Evolutionary conservation across 2,113 vertebrate species (phyloP).

Genomic region (Eonycteris spelaea): DNA sequence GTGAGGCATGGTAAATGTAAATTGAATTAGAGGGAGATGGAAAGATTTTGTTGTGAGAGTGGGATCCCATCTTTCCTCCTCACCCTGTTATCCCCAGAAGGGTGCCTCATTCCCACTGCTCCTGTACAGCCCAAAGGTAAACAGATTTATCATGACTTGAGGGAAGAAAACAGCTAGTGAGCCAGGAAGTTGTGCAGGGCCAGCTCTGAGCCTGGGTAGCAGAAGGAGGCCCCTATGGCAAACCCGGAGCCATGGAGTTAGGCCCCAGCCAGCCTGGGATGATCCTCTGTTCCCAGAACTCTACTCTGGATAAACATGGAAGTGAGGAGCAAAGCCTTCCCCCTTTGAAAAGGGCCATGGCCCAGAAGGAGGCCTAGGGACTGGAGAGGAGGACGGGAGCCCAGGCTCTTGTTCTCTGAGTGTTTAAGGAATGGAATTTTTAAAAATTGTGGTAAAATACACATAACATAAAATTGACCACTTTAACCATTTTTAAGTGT

Average conservation of each 20-base stretch:
- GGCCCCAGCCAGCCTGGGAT: background rate
- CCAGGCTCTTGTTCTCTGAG: background rate
- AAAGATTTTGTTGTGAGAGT: background rate
- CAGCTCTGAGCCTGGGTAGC: constrained; percentile 25
- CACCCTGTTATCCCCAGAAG: background rate
- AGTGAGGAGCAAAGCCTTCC: background rate
- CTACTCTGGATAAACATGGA: background rate
- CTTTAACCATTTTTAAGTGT: background rate
- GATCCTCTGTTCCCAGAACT: constrained; percentile 36
- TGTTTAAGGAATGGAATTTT: background rate
- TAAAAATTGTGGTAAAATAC: background rate
- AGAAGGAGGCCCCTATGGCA: constrained; percentile 33
- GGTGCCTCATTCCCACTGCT: background rate
- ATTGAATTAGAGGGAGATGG: background rate
- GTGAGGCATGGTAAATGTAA: background rate
- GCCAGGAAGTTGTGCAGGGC: constrained; percentile 54
- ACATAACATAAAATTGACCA: background rate
- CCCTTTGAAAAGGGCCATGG: background rate
- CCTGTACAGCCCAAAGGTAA: constrained; percentile 50
- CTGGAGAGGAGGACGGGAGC: background rate
- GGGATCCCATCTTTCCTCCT: background rate
- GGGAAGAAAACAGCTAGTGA: background rate
- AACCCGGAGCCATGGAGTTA: constrained; percentile 24
- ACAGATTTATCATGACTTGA: constrained; percentile 48
- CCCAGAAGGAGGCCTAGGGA: background rate